These are phyloP conservation scores for Andrena dorsata DNA, from an alignment of 2,888 invertebrate genomes.

Conservation along the genomic window DNA sequence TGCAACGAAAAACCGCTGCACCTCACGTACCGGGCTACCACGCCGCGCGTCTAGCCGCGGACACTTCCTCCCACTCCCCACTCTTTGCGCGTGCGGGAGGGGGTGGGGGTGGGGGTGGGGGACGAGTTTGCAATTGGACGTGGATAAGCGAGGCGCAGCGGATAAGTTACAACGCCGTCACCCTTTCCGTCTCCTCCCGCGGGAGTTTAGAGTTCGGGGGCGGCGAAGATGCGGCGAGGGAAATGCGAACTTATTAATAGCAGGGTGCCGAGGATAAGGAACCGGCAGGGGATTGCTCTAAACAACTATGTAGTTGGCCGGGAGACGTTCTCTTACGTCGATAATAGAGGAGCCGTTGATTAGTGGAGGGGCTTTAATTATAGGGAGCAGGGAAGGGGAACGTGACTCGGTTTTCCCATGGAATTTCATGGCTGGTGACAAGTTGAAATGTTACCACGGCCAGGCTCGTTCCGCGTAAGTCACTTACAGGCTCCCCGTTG, in stretches of 20 bases:
- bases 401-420: constrained; percentile 17
- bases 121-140: constrained; percentile 16
- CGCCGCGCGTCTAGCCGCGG: constrained; percentile 1
- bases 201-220: neutral
- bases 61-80: neutral
- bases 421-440: constrained; percentile 17
- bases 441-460: neutral
- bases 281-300: too few relatives aligned
- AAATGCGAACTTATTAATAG: neutral
- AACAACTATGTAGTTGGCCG: too few relatives aligned
- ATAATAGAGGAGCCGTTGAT: neutral
- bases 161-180: neutral
- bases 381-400: neutral
- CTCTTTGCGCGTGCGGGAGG: neutral
- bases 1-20: constrained; percentile 26
- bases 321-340: too few relatives aligned
- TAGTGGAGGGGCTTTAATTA: neutral
- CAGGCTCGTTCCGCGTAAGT: constrained; percentile 13
- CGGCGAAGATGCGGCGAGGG: neutral
- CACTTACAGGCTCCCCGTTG: constrained; percentile 90
- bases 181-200: neutral
- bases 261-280: neutral
- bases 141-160: neutral
- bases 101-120: neutral
- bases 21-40: neutral